A percentile compares a stretch with the other conserved stretches of the same genome.
Conservation (phyloP, 2,888 invertebrate genomes). For the Hipparchia sbordonii region DNA sequence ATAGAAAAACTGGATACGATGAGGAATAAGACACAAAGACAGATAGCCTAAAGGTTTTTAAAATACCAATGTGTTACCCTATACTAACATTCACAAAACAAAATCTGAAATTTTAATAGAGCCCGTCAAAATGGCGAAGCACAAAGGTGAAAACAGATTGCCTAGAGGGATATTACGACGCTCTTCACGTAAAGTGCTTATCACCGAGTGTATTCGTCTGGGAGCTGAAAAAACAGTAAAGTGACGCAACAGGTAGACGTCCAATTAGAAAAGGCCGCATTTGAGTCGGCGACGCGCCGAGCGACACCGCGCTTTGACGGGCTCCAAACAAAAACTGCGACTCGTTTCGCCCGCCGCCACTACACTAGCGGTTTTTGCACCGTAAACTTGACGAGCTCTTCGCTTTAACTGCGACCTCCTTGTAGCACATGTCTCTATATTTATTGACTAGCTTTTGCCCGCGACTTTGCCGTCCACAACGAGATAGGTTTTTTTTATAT, state of each 20-base stretch:
- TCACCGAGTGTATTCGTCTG: slow-evolving; percentile 60
- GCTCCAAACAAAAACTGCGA: slow-evolving; percentile 69
- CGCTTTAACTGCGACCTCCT: slow-evolving; percentile 69
- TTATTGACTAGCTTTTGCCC: neutral
- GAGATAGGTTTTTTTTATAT: no score
- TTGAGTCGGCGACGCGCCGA: slow-evolving; percentile 68
- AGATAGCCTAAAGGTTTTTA: no score
- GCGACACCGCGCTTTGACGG: slow-evolving; percentile 75
- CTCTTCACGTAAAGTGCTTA: slow-evolving; percentile 68
- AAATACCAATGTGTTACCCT: no score
- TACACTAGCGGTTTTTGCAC: slow-evolving; percentile 69
- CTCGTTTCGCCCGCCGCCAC: slow-evolving; percentile 70
- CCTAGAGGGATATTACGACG: slow-evolving; percentile 60
- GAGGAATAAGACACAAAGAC: no score
- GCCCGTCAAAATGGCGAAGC: slow-evolving; percentile 24
- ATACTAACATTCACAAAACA: neutral
- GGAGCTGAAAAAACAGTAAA: slow-evolving; percentile 64
- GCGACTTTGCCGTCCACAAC: no score
- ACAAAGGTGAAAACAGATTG: slow-evolving; percentile 45
- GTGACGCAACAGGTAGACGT: slow-evolving; percentile 79
- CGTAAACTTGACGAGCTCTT: slow-evolving; percentile 63
- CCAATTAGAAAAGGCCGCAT: slow-evolving; percentile 77
- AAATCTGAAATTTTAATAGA: neutral
- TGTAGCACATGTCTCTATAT: slow-evolving; percentile 40
- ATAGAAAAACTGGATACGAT: no score